phyloP scores from a whole-genome alignment of 2,888 invertebrate species.

The Leptinotarsa rubiginosa region DNA sequence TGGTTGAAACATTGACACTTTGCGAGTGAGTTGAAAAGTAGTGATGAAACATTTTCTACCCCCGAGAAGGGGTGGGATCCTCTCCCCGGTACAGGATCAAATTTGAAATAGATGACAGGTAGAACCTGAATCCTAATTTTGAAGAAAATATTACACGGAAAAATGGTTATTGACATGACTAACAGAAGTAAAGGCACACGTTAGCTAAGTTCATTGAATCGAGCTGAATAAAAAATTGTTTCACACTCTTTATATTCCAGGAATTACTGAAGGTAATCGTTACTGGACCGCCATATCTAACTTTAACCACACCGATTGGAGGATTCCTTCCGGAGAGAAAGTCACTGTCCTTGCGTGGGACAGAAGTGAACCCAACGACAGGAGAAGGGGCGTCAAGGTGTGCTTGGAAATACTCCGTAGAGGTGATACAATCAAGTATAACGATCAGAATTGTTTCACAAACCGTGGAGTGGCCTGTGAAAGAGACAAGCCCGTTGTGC shows the following conservation, averaged over 20 bases:
- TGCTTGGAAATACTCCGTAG: background rate
- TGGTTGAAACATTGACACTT: too few relatives aligned
- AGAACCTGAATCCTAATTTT: too few relatives aligned
- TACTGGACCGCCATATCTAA: background rate
- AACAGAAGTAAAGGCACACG: too few relatives aligned
- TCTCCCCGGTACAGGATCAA: too few relatives aligned
- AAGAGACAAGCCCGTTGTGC: conserved; percentile 1
- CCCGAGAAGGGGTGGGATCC: too few relatives aligned
- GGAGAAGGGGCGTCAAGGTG: background rate
- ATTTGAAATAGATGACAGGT: too few relatives aligned
- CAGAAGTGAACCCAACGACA: background rate
- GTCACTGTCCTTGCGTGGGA: background rate
- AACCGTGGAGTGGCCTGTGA: background rate
- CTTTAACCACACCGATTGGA: background rate
- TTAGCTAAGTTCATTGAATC: too few relatives aligned
- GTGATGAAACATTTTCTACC: too few relatives aligned
- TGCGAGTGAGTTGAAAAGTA: too few relatives aligned
- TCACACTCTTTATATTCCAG: background rate
- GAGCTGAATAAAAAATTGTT: too few relatives aligned
- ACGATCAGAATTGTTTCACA: background rate
- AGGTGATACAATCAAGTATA: background rate
- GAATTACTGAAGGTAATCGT: background rate
- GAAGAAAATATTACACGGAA: too few relatives aligned
- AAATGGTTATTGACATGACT: too few relatives aligned
- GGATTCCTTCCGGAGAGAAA: background rate